Conservation (phyloP, 2,113 vertebrate species). For the Charina bottae region DNA sequence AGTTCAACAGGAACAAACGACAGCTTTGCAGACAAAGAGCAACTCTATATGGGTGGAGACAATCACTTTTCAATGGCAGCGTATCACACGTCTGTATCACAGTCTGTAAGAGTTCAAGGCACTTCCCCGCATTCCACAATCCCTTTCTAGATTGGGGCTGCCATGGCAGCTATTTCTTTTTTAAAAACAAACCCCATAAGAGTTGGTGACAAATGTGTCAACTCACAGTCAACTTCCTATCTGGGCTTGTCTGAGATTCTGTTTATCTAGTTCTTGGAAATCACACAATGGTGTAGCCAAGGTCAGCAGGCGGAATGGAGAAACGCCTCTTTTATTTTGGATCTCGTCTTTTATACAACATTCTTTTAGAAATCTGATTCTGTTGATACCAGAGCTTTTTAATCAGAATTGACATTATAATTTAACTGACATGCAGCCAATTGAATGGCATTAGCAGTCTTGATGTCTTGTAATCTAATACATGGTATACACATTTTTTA, state of each 20-base stretch:
- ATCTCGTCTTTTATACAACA: neutral
- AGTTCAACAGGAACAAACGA: neutral
- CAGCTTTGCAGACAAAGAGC: neutral
- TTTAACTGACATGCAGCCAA: neutral
- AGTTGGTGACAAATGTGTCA: neutral
- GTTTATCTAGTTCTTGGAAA: neutral
- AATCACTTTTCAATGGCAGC: neutral
- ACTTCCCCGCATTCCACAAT: neutral
- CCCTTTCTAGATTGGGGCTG: neutral
- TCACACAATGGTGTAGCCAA: neutral
- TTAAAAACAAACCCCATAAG: neutral
- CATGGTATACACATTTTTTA: neutral
- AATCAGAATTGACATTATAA: neutral
- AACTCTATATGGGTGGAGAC: neutral
- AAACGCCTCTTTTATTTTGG: neutral
- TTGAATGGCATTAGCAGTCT: neutral
- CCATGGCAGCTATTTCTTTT: neutral
- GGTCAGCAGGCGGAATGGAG: neutral
- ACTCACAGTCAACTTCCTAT: neutral
- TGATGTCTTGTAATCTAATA: neutral
- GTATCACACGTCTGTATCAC: too few relatives aligned
- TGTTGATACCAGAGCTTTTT: neutral
- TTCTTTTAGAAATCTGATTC: neutral
- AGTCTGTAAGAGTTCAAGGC: neutral
- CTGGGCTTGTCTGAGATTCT: neutral